Evolutionary conservation across 1,140 invertebrate species (phyloP), one percentile per base, ranked within the genome.

Genomic region (Olivierus martensii): DNA sequence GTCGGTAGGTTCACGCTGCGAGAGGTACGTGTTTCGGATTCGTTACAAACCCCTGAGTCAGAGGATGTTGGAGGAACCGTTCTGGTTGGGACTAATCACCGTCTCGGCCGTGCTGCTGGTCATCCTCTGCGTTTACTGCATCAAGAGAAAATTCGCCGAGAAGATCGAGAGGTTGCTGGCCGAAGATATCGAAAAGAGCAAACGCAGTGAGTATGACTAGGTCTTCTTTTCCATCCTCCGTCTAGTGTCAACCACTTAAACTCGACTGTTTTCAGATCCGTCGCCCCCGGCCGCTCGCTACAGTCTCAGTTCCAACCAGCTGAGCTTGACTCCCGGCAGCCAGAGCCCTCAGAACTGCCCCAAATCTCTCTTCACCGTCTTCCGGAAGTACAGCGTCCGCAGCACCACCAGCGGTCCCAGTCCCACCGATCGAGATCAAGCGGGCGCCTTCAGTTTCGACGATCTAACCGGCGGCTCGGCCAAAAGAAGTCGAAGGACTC

Each of bases 71-170:
- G 79, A 84, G 60, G 83, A 87, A 65, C 83, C 83, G 0, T 86
- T 87, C 66, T 87, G 83, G 83, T 67, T 87, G n/a, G 83, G 83
- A 2, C 70, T 87, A 14, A 82, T 86, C 63, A 83, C 83, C 0
- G 82, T 87, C 10, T 80, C 79, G 51, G 74, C 81, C 5, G 82
- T 86, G 5, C 72, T 87, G 54, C 76, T 74, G 37, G 71, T 82
- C 17, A 80, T 87, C 55, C 82, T 81, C 12, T 68, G 83, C 18
- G 76, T 84, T 7, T 86, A 82, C 79, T 85, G 83, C 65, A 79
- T 82, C 44, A 84, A 83, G 64, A 66, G 83, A 48, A 83, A 86
- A 66, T 84, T 87, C 62, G 82, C 83, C 0, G 83, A 87, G 63
- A 84, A 84, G 68, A 78, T 87, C 39, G 83, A 85, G 63, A 83